phyloP scores from a whole-genome alignment of 2,888 invertebrate genomes.

The Thymelicus lineola region DNA sequence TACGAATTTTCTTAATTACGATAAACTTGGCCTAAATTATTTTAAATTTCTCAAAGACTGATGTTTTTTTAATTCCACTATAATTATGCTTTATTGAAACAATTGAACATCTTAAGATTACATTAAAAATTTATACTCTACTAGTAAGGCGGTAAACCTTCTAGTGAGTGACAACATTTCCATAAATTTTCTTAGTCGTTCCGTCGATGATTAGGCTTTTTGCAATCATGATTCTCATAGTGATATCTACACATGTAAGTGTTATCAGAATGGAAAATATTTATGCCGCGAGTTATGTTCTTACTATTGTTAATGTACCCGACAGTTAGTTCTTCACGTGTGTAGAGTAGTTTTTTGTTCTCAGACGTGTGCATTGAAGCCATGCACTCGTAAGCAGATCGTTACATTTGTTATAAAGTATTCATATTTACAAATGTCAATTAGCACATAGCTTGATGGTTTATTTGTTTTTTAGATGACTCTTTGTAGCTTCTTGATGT shows the following conservation, averaged over 20 bases:
- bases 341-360: constrained; percentile 33
- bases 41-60: too few species aligned
- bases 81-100: too few species aligned
- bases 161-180: background rate
- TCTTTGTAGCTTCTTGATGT: constrained; percentile 12
- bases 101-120: too few species aligned
- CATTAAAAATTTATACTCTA: too few species aligned
- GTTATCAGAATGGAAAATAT: constrained; percentile 28
- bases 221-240: constrained; percentile 8
- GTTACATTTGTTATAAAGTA: constrained; percentile 34
- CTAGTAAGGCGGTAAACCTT: too few species aligned
- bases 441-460: constrained; percentile 15
- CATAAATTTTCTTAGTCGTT: background rate
- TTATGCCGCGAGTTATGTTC: constrained; percentile 13
- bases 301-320: constrained; percentile 28
- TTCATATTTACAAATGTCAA: constrained; percentile 35
- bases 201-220: background rate
- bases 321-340: constrained; percentile 26
- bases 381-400: constrained; percentile 28
- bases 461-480: constrained; percentile 10
- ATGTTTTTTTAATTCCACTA: too few species aligned
- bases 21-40: too few species aligned
- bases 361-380: constrained; percentile 30
- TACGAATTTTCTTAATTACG: too few species aligned
- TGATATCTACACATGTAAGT: constrained; percentile 23